Evolutionary conservation across 2,888 invertebrate genomes (phyloP), one percentile per base, ranked within the genome.

Genomic region (Beris morrisii): DNA sequence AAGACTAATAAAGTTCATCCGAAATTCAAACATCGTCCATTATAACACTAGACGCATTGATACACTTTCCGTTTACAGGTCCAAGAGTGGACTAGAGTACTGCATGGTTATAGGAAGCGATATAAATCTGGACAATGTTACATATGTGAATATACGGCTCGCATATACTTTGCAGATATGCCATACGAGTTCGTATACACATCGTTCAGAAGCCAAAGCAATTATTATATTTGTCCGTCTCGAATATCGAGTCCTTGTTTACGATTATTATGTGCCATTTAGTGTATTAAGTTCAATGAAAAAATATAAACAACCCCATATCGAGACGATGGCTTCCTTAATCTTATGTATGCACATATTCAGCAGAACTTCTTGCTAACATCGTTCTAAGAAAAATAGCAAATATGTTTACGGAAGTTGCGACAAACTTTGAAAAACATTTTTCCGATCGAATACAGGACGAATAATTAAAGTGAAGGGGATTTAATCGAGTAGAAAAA

Each of bases 1-100:
- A 52, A 61, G 67, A 69, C 69, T 55, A 65, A 66, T 69, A 67
- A 69, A 69, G 56, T 69, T 69, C 63, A 69, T 69, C 67, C 65
- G 46, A 65, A 69, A 69, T 69, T 69, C 69, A 69, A 69, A 69
- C 65, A 69, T 69, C 67, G 65, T 69, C 55, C 50, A 22, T 43
- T 67, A 61, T 69, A 69, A 61, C 67, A 61, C 55, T 64, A 64
- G 65, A 54, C 59, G 52, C 66, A 69, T 64, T 64, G 66, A 64
- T 67, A 67, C 69, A 66, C 48, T 64, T 52, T 15, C 43, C 38
- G 38, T 9, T 15, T n/a, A 32, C 55, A 15, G 48, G 38, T 7
- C 38, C 9, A 7, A 9, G 22, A 7, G 9, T 9, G 48, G 38
- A 38, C 38, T 38, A 1, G 38, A 1, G 9, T 9, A 38, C 9